Percentiles rank a stretch among this genome's conserved stretches.
Evolutionary conservation across 2,888 invertebrate genomes (phyloP).

Genomic region (Pheosia gnoma): DNA sequence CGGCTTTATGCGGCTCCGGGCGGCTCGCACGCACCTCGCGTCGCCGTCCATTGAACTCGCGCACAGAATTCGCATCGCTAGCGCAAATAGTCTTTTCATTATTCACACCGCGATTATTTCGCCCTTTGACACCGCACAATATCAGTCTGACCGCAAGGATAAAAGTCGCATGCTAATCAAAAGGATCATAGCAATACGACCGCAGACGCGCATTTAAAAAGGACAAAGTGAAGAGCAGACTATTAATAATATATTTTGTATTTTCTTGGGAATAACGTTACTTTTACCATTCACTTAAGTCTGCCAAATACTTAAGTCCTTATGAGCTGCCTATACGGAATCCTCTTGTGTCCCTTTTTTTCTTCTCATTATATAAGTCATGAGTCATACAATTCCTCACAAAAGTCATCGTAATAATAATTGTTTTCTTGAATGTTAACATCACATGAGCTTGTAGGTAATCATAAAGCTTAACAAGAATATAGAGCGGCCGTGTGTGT

Average conservation of each 20-base stretch:
- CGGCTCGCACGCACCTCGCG: conserved; percentile 46
- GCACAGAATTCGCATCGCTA: conserved; percentile 66
- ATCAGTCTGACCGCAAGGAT: conserved; percentile 39
- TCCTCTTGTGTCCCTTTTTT: too few species aligned
- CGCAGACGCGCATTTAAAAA: background rate
- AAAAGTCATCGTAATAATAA: too few species aligned
- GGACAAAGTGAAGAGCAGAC: background rate
- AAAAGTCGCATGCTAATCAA: conserved; percentile 24
- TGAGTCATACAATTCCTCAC: too few species aligned
- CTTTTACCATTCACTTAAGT: too few species aligned
- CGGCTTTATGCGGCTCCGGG: conserved; percentile 30
- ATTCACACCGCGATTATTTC: conserved; percentile 76
- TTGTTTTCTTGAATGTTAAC: too few species aligned
- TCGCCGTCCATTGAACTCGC: conserved; percentile 68
- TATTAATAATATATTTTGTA: background rate
- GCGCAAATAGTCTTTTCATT: conserved; percentile 80
- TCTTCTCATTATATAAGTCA: too few species aligned
- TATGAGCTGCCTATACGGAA: too few species aligned
- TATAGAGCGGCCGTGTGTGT: too few species aligned
- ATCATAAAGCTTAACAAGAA: too few species aligned
- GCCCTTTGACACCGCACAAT: conserved; percentile 63
- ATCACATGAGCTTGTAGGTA: too few species aligned
- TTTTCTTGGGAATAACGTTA: too few species aligned
- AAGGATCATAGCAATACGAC: conserved; percentile 13
- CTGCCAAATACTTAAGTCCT: too few species aligned